Base-by-base conservation (phyloP, 1,140 invertebrate genomes). In the Brachionus koreanus region DNA sequence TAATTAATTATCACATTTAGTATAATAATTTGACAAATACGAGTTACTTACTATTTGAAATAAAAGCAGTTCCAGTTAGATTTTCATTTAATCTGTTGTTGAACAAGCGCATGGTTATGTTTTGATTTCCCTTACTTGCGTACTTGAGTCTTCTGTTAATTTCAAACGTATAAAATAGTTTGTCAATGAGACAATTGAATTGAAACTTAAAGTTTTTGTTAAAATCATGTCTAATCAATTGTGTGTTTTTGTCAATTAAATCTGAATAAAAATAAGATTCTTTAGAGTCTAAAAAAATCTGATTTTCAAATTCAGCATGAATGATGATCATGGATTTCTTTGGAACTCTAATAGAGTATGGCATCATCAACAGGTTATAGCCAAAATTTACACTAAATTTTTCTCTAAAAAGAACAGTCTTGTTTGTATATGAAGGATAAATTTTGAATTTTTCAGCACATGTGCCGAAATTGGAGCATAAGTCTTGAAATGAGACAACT, bases 141-240 rank as follows among this genome's bases (percentile, higher is more conserved):
- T 35, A 35, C 33, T 67, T 67, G 9, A 67, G 63, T 67, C 13
- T 33, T 67, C 10, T 19, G 29, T 6, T 67, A 2, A 23, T 37
- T 12, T 35, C 25, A 33, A 35, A 37, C 5, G 3, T 37, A 33
- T 35, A 67, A 13, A 13, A 67, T 33, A 13, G 10, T 37, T 23
- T 33, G 35, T 67, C 63, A 67, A 37, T 67, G 7, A 67, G 35
- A 23, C 63, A 67, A 67, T 67, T 67, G 29, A 67, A 67, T 37
- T n/a, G 35, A 67, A 67, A 67, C n/a, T n/a, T 67, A n/a, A 35
- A 67, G n/a, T 67, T 67, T 67, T 67, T 67, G 35, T 33, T 35
- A 35, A 35, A 35, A 13, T 67, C 29, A 12, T 35, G n/a, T 33
- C 35, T 35, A 10, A 33, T 2, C 10, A 67, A 33, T 13, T 10